Base-by-base conservation (phyloP, 2,113 vertebrate species). In the Plotosus lineatus region DNA sequence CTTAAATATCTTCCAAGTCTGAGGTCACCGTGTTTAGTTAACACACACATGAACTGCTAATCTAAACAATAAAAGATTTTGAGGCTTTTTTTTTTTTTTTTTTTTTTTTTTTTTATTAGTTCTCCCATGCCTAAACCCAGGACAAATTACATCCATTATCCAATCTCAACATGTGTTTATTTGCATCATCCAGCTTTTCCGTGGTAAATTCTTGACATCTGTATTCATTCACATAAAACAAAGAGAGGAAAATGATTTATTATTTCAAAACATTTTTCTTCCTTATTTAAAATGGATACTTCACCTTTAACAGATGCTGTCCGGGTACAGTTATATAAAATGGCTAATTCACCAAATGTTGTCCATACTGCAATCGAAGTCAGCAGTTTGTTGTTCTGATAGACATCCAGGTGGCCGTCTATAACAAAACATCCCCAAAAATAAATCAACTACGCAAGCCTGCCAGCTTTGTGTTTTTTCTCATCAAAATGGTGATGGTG, bases 261-360 rank as follows among this genome's bases (percentile, higher is more conserved):
- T 40, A 79, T 63, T 33, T 50, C 3, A 48, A 48, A 19, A 46
- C 4, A 6, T 9, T 56, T 14, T 69, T 79, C 14, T 50, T 40
- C 19, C 56, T 17, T 26, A 28, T n/a, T 44, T 2, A 26, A 44
- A 58, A 15, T 31, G 5, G 31, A 50, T 28, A 63, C 23, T 75
- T 84, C 92, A 98, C 97, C 96, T 97, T 94, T 94, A 46, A 98
- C 95, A 1, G 96, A 97, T 0, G 97, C 97, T 0, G 95, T 98
- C 86, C 96, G 89, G 0, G 94, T 97, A 86, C 96, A 98, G 90
- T 98, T 98, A 91, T 98, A 97, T 51, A 98, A 91, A 79, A 98
- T 96, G 60, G 97, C 96, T 19, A 98, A 83, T 83, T 98, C 97
- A 51, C 97, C 97, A 91, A 98, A 98, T 0, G 95, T 94, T 4